phyloP scores from a whole-genome alignment of 2,888 invertebrate genomes.

The Polia nebulosa region DNA sequence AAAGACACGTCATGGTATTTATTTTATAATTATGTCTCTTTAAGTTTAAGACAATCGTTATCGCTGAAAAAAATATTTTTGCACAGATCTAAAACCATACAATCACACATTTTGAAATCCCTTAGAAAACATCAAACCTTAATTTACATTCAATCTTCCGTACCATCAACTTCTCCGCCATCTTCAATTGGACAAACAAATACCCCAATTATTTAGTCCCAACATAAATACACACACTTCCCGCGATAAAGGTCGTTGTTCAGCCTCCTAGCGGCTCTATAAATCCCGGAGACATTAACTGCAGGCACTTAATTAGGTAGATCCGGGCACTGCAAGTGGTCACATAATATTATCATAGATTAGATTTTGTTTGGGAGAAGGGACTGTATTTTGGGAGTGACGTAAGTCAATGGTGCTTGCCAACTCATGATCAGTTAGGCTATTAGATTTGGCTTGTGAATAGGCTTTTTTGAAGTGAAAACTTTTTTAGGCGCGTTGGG shows the following conservation, averaged over 20 bases:
- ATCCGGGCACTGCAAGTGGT: conserved; percentile 78
- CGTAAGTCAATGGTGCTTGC: background rate
- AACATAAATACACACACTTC: conserved; percentile 50
- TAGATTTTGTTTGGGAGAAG: conserved; percentile 36
- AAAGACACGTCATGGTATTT: too few species aligned
- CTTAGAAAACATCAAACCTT: background rate
- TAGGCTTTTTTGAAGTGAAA: too few species aligned
- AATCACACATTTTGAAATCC: too few species aligned
- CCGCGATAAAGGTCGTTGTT: conserved; percentile 61
- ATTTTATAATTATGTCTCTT: too few species aligned
- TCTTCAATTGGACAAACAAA: conserved; percentile 45
- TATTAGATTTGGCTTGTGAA: too few species aligned
- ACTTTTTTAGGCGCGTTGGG: too few species aligned
- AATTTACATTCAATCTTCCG: background rate
- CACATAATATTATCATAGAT: conserved; percentile 75
- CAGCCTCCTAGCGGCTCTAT: conserved; percentile 67
- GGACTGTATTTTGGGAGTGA: background rate
- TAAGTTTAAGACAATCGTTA: too few species aligned
- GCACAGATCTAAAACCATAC: too few species aligned
- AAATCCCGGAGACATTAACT: conserved; percentile 84
- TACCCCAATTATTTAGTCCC: conserved; percentile 49
- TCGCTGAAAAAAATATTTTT: too few species aligned
- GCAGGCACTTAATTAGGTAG: conserved; percentile 86
- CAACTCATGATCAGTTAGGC: too few species aligned
- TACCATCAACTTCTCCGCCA: conserved; percentile 8